A percentile compares a stretch with the other conserved stretches of the same genome.
Conservation (phyloP, 2,888 invertebrate genomes). For the Thelaira solivaga region DNA sequence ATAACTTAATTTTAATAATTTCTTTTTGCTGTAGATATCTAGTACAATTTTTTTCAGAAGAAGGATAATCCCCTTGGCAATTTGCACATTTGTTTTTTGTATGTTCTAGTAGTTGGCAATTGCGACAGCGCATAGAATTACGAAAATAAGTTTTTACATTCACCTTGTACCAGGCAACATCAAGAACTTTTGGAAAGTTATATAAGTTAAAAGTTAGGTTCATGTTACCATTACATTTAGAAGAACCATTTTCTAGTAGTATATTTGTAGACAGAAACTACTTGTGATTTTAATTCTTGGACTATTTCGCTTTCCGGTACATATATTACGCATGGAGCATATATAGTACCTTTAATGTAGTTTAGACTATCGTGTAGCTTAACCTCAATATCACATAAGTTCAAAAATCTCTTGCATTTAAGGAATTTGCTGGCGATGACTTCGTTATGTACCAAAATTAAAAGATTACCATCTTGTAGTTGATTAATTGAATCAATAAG, state of each 20-base stretch:
- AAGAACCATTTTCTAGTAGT: background rate
- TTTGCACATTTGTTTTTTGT: no score
- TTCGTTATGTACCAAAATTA: background rate
- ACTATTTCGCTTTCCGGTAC: slow-evolving; percentile 7
- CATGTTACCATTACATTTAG: background rate
- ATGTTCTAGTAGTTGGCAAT: slow-evolving; percentile 25
- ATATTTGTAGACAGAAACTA: slow-evolving; percentile 5
- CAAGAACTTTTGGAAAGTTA: background rate
- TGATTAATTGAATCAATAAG: slow-evolving; percentile 4
- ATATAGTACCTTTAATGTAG: background rate
- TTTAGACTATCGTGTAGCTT: background rate
- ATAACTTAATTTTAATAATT: background rate
- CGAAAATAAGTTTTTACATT: background rate
- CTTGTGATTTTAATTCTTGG: slow-evolving; percentile 17
- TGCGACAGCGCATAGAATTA: slow-evolving; percentile 23
- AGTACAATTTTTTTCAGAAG: background rate
- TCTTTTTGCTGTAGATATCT: background rate
- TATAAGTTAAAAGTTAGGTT: background rate
- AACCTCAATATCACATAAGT: background rate
- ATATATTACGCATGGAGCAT: slow-evolving; percentile 12
- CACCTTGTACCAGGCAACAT: slow-evolving; percentile 9
- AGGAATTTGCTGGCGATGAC: background rate
- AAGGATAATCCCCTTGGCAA: background rate
- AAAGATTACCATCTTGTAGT: background rate
- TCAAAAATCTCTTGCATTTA: background rate